phyloP scores from a whole-genome alignment of 2,888 invertebrate species.

The Agrochola litura region DNA sequence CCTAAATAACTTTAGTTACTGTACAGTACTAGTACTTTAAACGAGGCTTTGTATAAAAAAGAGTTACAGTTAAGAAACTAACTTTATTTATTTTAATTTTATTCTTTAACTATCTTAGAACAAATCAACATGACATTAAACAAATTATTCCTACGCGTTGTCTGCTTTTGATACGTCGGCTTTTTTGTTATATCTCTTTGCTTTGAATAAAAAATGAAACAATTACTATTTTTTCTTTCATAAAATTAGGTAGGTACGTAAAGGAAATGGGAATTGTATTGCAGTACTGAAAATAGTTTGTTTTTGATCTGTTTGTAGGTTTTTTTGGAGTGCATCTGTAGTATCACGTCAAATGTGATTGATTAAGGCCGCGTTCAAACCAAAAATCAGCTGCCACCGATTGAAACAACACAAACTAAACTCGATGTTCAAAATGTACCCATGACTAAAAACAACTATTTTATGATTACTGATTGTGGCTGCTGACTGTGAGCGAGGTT shows the following conservation, averaged over 20 bases:
- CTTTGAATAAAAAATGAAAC: conserved; percentile 48
- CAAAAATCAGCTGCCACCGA: not conserved
- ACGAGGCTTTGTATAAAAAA: no score
- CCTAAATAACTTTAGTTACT: no score
- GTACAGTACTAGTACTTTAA: no score
- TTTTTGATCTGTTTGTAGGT: not conserved
- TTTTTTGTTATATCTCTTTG: conserved; percentile 37
- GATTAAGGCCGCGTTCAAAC: not conserved
- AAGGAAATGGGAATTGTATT: conserved; percentile 23
- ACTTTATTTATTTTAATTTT: no score
- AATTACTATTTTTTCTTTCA: conserved; percentile 19
- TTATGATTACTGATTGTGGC: not conserved
- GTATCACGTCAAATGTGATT: no score
- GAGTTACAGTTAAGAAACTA: no score
- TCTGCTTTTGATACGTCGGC: conserved; percentile 21
- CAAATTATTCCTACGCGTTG: not conserved
- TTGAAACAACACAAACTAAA: not conserved
- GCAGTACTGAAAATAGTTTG: not conserved
- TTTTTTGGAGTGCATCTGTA: not conserved
- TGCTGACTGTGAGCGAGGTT: not conserved
- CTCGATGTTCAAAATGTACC: no score
- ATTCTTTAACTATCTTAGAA: no score
- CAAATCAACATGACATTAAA: no score
- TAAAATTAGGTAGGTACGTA: conserved; percentile 23
- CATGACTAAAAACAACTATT: not conserved